Evolutionary conservation across 2,797 vertebrate genomes (phyloP).

Genomic region (Falco berigora): DNA sequence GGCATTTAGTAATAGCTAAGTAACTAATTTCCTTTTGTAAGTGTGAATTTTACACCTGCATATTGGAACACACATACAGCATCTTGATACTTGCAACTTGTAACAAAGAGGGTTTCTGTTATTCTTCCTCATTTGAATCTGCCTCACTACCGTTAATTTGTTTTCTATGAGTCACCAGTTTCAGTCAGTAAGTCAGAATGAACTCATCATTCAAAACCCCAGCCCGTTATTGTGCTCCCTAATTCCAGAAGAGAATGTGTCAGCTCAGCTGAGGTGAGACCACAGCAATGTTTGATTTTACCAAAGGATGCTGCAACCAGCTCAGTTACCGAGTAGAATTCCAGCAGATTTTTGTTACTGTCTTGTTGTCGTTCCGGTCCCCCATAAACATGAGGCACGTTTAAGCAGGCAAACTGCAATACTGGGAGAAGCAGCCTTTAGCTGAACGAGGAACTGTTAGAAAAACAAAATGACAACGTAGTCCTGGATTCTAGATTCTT

Average conservation of each 20-base stretch:
- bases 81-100: not conserved
- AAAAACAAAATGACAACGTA: not conserved
- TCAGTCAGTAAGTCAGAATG: not conserved
- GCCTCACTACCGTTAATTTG: not conserved
- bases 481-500: not conserved
- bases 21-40: not conserved
- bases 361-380: not conserved
- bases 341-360: not conserved
- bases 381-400: not conserved
- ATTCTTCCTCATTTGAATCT: not conserved
- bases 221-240: not conserved
- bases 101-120: not conserved
- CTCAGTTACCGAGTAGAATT: not conserved
- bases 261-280: not conserved
- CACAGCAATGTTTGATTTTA: not conserved
- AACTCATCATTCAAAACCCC: not conserved
- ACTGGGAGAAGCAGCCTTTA: not conserved
- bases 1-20: not conserved
- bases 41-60: not conserved
- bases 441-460: not conserved
- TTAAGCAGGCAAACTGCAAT: not conserved
- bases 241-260: not conserved
- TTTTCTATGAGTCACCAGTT: not conserved
- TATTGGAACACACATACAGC: not conserved
- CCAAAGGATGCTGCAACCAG: not conserved